These are phyloP conservation scores for Anthopleura xanthogrammica DNA, from an alignment of 92 coral and sea anemone species.

Conservation along the genomic window DNA sequence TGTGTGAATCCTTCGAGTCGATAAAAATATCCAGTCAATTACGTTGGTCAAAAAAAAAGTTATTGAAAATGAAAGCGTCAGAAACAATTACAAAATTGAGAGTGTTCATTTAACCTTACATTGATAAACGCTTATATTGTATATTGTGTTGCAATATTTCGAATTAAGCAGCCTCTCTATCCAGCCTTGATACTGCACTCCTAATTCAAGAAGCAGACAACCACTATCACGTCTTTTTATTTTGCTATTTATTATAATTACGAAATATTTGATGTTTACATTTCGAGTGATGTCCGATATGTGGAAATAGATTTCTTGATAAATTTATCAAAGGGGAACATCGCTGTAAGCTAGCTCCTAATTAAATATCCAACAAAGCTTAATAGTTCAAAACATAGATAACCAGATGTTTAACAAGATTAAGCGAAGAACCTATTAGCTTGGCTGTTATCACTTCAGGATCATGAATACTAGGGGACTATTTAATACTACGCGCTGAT, in stretches of 20 bases:
- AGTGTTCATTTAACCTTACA: no score
- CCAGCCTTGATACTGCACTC: not conserved
- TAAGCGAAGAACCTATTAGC: not conserved
- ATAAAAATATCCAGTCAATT: no score
- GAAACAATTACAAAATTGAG: no score
- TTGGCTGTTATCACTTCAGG: not conserved
- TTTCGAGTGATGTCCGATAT: not conserved
- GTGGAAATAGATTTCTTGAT: not conserved
- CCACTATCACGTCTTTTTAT: not conserved
- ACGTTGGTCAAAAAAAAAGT: no score
- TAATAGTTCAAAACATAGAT: not conserved
- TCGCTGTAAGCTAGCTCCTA: not conserved
- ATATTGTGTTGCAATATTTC: no score
- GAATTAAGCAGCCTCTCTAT: not conserved
- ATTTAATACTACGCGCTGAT: not conserved
- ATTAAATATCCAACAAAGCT: not conserved
- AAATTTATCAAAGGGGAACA: not conserved
- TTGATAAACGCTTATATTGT: no score
- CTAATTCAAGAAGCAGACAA: not conserved
- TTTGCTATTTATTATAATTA: not conserved
- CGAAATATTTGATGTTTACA: not conserved
- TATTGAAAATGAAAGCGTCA: no score
- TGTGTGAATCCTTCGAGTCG: no score
- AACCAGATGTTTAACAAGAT: not conserved
- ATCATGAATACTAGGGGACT: not conserved